Evolutionary conservation across 1,140 invertebrate genomes (phyloP), one percentile per base, ranked within the genome.

Genomic region (Zaprionus capensis): DNA sequence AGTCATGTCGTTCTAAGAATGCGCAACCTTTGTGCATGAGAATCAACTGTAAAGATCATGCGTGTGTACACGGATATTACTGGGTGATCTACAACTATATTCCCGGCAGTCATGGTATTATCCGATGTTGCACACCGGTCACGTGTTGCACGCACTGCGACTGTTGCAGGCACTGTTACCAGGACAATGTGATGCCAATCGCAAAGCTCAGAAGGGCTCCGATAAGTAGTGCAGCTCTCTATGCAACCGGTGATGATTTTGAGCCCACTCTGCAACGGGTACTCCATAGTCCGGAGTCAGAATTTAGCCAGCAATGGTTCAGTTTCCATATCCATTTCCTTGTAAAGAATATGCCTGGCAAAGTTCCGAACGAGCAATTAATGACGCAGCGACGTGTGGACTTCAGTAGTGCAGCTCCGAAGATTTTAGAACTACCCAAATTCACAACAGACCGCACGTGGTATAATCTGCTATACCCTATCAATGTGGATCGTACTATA

Each of bases 131-230:
- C 91, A 96, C 97, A 91, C 96, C 95, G 63, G 94, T 98, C 28
- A 99, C 98, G 0, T 98, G 98, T 84, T 98, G 97, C 1, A 98
- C 97, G 1, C 97, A 98, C 92, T 97, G 96, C 0, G 97, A 98
- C 85, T 97, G 96, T 88, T 97, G 97, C 66, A 11, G 31, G 9
- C 31, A 34, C 31, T 34, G 31, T 11, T 98, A 98, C 93, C 94
- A 98, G 82, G 96, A 98, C 91, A 98, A 98, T 93, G 93, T 98
- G 67, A 95, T 96, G 85, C 96, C 97, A 36, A 93, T 98, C 74
- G 93, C 97, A 76, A 95, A 97, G 82, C 93, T 94, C 82, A 95
- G 95, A 95, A 93, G 93, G 80, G 94, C 94, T 11, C 96, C 96
- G 0, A 93, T 97, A 3, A 96, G 7, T 31, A 7, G 96, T 78